These are phyloP conservation scores for Ataeniobius toweri DNA, from an alignment of 2,797 vertebrate genomes.

Conservation along the genomic window DNA sequence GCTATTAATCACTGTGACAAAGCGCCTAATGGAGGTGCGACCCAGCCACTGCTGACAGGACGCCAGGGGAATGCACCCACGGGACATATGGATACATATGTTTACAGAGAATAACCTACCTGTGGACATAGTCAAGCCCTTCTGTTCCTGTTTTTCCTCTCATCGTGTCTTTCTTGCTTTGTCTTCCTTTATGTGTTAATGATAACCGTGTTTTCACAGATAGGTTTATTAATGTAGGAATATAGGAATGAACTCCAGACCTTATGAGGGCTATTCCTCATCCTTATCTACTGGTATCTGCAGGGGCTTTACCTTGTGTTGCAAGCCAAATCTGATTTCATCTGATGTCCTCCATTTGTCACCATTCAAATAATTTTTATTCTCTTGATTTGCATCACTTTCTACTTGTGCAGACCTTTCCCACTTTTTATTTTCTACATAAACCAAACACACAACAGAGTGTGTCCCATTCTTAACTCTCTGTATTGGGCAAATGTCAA, in stretches of 20 bases:
- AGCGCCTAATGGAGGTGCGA: conserved; percentile 99
- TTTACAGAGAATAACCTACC: conserved; percentile 98
- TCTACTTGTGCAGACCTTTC: too few relatives aligned
- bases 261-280: conserved; percentile 83
- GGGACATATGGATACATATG: conserved; percentile 98
- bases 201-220: background rate
- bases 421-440: too few relatives aligned
- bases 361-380: too few relatives aligned
- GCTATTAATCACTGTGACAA: conserved; percentile 99
- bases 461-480: too few relatives aligned
- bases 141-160: conserved; percentile 17
- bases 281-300: conserved; percentile 80
- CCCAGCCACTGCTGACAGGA: conserved; percentile 91
- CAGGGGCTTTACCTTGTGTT: too few relatives aligned
- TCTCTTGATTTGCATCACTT: too few relatives aligned
- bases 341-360: conserved; percentile 35
- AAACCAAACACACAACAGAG: too few relatives aligned
- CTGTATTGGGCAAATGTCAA: too few relatives aligned
- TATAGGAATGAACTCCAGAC: conserved; percentile 93
- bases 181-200: background rate
- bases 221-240: too few relatives aligned
- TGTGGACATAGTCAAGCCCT: conserved; percentile 83
- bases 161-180: conserved; percentile 17
- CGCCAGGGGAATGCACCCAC: conserved; percentile 86
- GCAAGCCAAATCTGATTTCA: background rate